These are phyloP conservation scores for Penaeus japonicus DNA, from an alignment of 1,140 invertebrate species.

Conservation along the genomic window DNA sequence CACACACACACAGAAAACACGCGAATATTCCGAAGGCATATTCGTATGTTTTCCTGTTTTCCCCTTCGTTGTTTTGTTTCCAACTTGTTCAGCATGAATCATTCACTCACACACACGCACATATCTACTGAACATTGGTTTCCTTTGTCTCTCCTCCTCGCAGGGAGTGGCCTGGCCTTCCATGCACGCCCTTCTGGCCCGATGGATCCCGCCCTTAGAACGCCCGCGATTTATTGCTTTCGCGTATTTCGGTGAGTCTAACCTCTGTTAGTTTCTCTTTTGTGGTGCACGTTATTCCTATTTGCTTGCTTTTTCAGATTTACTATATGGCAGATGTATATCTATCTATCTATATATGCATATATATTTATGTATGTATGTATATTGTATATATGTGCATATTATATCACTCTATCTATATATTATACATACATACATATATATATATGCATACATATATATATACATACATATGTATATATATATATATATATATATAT, in stretches of 20 bases:
- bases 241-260: conserved; percentile 27
- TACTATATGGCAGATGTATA: too few relatives aligned
- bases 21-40: too few relatives aligned
- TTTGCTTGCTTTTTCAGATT: too few relatives aligned
- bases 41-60: too few relatives aligned
- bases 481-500: background rate
- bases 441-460: background rate
- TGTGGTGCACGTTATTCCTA: too few relatives aligned
- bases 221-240: conserved; percentile 6
- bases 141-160: background rate
- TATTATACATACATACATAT: background rate
- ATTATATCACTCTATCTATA: too few relatives aligned
- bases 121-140: background rate
- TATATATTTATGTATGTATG: background rate
- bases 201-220: conserved; percentile 16
- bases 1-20: too few relatives aligned
- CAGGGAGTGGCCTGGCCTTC: conserved; percentile 23
- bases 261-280: background rate
- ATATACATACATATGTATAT: background rate
- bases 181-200: conserved; percentile 10
- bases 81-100: too few relatives aligned
- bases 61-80: too few relatives aligned
- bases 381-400: background rate
- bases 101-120: background rate
- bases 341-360: background rate